A percentile compares a stretch with the other conserved stretches of the same genome.
Conservation (phyloP, 2,888 invertebrate genomes). For the Choreutis nemorana region DNA sequence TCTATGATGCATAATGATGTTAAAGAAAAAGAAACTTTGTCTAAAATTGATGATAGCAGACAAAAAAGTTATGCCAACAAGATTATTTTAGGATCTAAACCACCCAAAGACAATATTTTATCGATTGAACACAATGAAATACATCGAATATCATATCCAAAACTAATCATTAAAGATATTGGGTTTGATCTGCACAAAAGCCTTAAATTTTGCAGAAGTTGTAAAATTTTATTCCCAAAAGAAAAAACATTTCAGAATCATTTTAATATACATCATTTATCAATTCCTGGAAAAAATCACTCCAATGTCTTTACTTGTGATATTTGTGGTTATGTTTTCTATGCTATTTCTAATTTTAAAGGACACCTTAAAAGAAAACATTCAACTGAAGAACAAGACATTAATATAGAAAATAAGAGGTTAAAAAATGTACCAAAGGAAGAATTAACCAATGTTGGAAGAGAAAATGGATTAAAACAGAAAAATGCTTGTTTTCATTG, state of each 20-base stretch:
- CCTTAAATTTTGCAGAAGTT: conserved; percentile 30
- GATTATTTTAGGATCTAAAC: conserved; percentile 33
- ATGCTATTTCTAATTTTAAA: conserved; percentile 12
- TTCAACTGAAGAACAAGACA: conserved; percentile 4
- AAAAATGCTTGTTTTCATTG: conserved; percentile 34
- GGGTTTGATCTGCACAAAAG: conserved; percentile 22
- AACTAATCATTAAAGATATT: conserved; percentile 24
- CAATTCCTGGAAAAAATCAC: conserved; percentile 3
- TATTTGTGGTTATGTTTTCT: conserved; percentile 17
- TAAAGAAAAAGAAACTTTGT: too few species aligned
- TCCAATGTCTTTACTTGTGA: conserved; percentile 13
- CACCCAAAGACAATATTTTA: conserved; percentile 8
- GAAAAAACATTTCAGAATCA: conserved; percentile 17
- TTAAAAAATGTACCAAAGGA: conserved; percentile 5
- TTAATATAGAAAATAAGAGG: too few species aligned
- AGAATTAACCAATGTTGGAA: conserved; percentile 5
- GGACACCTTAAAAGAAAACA: conserved; percentile 20
- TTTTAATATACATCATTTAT: conserved; percentile 12
- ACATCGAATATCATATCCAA: conserved; percentile 10
- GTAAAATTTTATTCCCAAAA: conserved; percentile 34
- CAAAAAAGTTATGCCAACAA: too few species aligned
- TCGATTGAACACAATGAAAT: too few species aligned
- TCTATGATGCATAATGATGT: too few species aligned
- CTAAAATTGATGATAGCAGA: too few species aligned
- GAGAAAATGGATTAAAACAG: not conserved